phyloP scores from a whole-genome alignment of 2,113 vertebrate genomes.

The Trichomycterus rosablanca region DNA sequence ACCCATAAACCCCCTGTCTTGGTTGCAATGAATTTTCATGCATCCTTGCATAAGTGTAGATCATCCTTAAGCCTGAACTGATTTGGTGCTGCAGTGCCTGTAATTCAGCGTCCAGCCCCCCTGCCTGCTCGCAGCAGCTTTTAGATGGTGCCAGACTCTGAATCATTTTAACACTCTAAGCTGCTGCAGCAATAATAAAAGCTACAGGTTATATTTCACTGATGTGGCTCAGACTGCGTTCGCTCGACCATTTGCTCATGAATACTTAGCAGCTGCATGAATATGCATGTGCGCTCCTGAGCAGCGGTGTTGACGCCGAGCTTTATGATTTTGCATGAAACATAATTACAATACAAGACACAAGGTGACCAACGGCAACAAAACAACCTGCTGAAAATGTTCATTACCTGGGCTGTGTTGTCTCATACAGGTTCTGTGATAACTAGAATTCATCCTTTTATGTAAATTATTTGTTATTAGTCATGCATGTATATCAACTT shows the following conservation, averaged over 20 bases:
- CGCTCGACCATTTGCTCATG: conserved; percentile 68
- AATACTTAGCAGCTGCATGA: conserved; percentile 65
- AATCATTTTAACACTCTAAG: too few species aligned
- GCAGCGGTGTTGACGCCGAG: conserved; percentile 51
- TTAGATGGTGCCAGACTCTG: too few species aligned
- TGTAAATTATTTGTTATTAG: conserved; percentile 14
- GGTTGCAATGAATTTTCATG: too few species aligned
- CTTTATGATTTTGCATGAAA: conserved; percentile 62
- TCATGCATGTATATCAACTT: neutral
- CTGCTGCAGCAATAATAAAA: too few species aligned
- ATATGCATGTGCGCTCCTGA: conserved; percentile 62
- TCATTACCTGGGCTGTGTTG: neutral
- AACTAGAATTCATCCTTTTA: conserved; percentile 6
- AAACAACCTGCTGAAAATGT: conserved; percentile 27
- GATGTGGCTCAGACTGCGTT: conserved; percentile 53
- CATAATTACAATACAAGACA: conserved; percentile 61
- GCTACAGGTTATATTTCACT: conserved; percentile 68
- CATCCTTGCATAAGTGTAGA: too few species aligned
- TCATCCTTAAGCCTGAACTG: too few species aligned
- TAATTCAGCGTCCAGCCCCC: too few species aligned
- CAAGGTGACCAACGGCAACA: conserved; percentile 49
- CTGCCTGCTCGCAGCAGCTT: too few species aligned
- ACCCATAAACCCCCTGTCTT: too few species aligned
- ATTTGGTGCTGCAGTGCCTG: too few species aligned
- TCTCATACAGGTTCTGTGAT: neutral